Percentiles rank a stretch among this genome's conserved stretches.
phyloP scores from a whole-genome alignment of 2,888 invertebrate genomes.

The Candidula unifasciata region DNA sequence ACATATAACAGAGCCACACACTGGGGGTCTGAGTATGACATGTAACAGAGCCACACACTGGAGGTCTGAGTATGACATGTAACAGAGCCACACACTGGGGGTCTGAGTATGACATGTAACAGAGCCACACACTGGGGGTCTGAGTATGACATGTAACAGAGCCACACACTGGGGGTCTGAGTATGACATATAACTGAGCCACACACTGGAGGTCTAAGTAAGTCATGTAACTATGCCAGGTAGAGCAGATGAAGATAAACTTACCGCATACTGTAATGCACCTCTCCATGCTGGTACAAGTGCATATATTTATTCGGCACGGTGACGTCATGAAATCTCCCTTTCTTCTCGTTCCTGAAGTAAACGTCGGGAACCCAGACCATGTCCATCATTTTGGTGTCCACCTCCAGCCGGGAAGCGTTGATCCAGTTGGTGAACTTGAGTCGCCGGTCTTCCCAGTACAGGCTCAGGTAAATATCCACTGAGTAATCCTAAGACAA shows the following conservation, averaged over 20 bases:
- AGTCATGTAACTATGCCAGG: neutral
- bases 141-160: too few relatives aligned
- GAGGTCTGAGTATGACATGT: too few relatives aligned
- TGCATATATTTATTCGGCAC: conserved; percentile 73
- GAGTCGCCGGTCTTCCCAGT: conserved; percentile 67
- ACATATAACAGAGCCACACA: too few relatives aligned
- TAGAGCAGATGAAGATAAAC: neutral
- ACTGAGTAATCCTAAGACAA: conserved; percentile 29
- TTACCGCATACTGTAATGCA: conserved; percentile 53
- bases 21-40: too few relatives aligned
- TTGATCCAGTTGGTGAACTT: conserved; percentile 56
- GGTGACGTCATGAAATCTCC: conserved; percentile 70
- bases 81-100: too few relatives aligned
- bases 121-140: too few relatives aligned
- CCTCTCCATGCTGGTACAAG: conserved; percentile 67
- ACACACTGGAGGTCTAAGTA: too few relatives aligned
- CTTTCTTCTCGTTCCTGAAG: conserved; percentile 72
- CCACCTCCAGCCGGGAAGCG: conserved; percentile 66
- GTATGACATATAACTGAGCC: too few relatives aligned
- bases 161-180: too few relatives aligned
- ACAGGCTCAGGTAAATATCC: conserved; percentile 55
- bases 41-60: too few relatives aligned
- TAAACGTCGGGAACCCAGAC: conserved; percentile 73
- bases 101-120: too few relatives aligned
- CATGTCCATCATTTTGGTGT: conserved; percentile 64